phyloP scores from a whole-genome alignment of 2,797 vertebrate species.

The Psittacula echo region DNA sequence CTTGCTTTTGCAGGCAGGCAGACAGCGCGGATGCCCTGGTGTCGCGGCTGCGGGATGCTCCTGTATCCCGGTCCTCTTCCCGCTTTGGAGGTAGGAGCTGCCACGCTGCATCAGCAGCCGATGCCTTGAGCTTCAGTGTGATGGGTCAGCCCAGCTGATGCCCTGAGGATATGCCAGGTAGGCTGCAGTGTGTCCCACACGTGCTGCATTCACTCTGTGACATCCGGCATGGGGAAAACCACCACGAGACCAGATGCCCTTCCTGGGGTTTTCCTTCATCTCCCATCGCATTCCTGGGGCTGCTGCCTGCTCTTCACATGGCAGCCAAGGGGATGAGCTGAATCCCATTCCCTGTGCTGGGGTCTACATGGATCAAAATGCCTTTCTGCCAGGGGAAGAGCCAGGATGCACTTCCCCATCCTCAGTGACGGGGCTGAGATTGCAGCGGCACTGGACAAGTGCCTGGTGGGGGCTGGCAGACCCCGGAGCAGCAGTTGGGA shows the following conservation, averaged over 20 bases:
- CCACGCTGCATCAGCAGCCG: accelerated
- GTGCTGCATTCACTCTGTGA: accelerated
- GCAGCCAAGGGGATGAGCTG: not conserved
- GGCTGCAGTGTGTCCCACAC: not conserved
- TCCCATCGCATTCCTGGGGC: not conserved
- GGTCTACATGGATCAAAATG: accelerated
- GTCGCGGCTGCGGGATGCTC: accelerated
- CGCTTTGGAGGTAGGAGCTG: accelerated
- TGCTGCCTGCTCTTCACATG: not conserved
- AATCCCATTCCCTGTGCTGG: not conserved
- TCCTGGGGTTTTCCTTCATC: not conserved
- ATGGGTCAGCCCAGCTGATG: accelerated
- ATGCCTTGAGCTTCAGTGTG: not conserved
- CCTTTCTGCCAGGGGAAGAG: not conserved
- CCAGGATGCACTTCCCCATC: accelerated
- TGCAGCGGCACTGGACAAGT: accelerated
- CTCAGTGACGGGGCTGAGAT: accelerated
- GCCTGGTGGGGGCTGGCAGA: accelerated
- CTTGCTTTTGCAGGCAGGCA: not conserved
- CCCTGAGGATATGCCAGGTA: not conserved
- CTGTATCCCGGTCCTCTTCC: accelerated
- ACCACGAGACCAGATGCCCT: accelerated
- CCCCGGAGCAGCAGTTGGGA: accelerated
- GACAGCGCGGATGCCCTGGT: accelerated
- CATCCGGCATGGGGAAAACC: not conserved